Conservation (phyloP, 2,797 vertebrate genomes). For the Xenopus petersii region DNA sequence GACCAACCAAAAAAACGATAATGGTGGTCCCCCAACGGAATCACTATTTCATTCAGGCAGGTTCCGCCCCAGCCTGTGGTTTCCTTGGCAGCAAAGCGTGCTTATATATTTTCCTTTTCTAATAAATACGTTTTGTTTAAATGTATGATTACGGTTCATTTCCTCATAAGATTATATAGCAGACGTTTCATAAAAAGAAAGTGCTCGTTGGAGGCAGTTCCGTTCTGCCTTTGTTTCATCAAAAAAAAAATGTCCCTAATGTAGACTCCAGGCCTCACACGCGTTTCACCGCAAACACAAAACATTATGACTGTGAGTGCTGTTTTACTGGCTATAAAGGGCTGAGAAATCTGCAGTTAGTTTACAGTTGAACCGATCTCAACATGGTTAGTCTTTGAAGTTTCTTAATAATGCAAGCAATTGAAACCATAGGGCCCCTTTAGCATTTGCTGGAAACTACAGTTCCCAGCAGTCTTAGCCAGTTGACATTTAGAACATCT, state of each 20-base stretch:
- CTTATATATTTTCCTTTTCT: neutral
- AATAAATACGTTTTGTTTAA: neutral
- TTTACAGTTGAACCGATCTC: neutral
- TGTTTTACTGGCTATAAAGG: neutral
- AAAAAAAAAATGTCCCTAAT: neutral
- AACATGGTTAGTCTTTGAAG: too few species aligned
- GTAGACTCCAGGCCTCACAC: neutral
- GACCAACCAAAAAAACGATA: neutral
- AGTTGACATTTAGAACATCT: too few species aligned
- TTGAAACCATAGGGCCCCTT: too few species aligned
- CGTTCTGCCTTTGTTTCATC: neutral
- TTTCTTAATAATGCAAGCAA: too few species aligned
- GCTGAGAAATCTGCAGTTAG: neutral
- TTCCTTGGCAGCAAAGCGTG: neutral
- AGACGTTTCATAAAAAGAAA: neutral
- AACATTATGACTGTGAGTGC: neutral
- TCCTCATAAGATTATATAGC: slow-evolving; percentile 1
- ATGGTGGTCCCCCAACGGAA: neutral
- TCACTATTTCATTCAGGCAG: neutral
- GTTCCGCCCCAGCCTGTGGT: neutral
- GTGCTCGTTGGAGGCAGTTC: neutral
- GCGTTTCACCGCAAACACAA: neutral
- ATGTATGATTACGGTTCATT: neutral
- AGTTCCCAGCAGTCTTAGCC: too few species aligned
- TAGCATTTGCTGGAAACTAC: too few species aligned